Evolutionary conservation across 2,888 invertebrate genomes (phyloP), one percentile per base, ranked within the genome.

Genomic region (Imbricaverruca yamaguchii): DNA sequence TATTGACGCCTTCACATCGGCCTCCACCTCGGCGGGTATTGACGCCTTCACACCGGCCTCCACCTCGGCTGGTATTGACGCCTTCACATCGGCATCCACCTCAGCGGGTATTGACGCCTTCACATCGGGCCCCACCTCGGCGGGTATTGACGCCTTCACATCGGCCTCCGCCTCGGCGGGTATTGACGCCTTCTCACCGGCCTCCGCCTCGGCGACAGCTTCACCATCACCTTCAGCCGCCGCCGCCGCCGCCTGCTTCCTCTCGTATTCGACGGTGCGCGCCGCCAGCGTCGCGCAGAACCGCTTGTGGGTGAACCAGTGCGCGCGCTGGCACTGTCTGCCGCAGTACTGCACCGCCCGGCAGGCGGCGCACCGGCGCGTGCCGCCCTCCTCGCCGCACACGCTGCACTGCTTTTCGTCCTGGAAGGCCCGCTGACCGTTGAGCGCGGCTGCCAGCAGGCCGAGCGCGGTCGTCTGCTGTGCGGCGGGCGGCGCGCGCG

Each of bases 311-410:
- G 94, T 91, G 86, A 93, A 94, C 95, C 95, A 95, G 87, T 95
- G 97, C 80, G 97, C 89, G 84, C 95, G 92, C 87, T 99, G 98
- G 87, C 99, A 99, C 86, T 94, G 93, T 83, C 94, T 90, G 87
- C 96, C 94, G 88, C 98, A 99, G 87, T 99, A 99, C 86, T 94
- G 93, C 81, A 95, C 95, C 82, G 91, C 91, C 89, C 95, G 96
- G 88, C 98, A 99, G 87, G 94, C 94, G 15, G 96, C 93, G 88
- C 98, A 99, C 87, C 96, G 95, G 87, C 97, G 97, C 12, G 92
- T 91, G 0, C 96, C 95, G 84, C 93, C 93, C 85, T 95, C 94
- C 85, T 95, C 94, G 0, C 94, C 94, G 86, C 97, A 97, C 1
- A 95, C 93, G 82, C 92, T 91, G 87, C 97, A 97, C 84, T 91